Percentiles rank a stretch among this genome's conserved stretches.
Evolutionary conservation across 2,113 vertebrate species (phyloP).

Genomic region (Lepisosteus oculatus): DNA sequence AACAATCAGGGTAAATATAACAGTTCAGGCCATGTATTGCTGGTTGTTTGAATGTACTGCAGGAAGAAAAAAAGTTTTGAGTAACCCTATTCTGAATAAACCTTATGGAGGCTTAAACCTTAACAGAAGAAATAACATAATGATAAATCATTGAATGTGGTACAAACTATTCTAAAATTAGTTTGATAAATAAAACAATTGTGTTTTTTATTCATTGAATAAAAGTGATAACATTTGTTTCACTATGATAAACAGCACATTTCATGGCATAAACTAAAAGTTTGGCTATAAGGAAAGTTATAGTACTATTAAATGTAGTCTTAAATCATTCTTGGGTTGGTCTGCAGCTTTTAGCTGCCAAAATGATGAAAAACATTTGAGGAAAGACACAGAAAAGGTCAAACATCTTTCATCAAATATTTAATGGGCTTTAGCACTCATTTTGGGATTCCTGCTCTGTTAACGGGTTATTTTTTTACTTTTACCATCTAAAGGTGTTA

Average conservation of each 20-base stretch:
- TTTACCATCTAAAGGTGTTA: conserved; percentile 4
- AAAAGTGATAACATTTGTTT: no score
- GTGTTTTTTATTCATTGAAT: no score
- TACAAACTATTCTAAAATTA: no score
- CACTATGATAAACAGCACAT: neutral
- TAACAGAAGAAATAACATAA: no score
- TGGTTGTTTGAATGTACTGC: no score
- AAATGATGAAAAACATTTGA: conserved; percentile 5
- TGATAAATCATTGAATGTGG: no score
- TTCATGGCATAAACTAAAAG: conserved; percentile 16
- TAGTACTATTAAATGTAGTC: conserved; percentile 5
- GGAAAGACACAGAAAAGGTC: conserved; percentile 18
- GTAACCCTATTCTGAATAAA: no score
- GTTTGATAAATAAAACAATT: no score
- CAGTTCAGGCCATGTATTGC: no score
- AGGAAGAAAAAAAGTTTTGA: no score
- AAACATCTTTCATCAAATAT: conserved; percentile 17
- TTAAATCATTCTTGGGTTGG: conserved; percentile 11
- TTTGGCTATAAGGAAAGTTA: conserved; percentile 33
- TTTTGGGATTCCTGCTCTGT: neutral
- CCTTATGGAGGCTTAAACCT: no score
- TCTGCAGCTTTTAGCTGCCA: neutral
- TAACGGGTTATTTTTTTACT: conserved; percentile 16
- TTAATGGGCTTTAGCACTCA: conserved; percentile 17
- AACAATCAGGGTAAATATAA: no score